A percentile compares a stretch with the other conserved stretches of the same genome.
Conservation (phyloP, 92 coral and sea anemone species). For the Pocillopora grandis region DNA sequence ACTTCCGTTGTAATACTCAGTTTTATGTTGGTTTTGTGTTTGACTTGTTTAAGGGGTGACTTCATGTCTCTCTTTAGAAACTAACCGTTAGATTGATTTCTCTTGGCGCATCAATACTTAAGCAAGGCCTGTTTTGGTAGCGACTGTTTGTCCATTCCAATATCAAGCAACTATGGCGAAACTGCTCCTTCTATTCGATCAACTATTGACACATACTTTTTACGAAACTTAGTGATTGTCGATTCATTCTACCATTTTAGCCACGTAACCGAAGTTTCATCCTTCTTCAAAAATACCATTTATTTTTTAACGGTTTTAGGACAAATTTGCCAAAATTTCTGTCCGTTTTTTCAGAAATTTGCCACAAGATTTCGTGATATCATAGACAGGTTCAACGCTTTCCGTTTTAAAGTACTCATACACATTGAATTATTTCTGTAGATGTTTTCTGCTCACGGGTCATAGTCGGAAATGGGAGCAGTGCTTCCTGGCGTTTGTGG, state of each 20-base stretch:
- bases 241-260: too few species aligned
- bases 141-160: too few species aligned
- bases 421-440: not conserved
- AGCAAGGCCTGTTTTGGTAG: too few species aligned
- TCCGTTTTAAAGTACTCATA: not conserved
- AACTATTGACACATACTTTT: too few species aligned
- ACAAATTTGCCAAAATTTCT: not conserved
- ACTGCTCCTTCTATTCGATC: not conserved
- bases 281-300: not conserved
- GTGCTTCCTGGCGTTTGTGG: not conserved
- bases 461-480: not conserved
- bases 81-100: not conserved
- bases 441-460: not conserved
- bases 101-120: too few species aligned
- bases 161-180: not conserved
- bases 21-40: slow-evolving; percentile 12
- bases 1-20: not conserved
- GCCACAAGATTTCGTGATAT: not conserved
- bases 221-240: too few species aligned
- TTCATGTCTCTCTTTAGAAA: not conserved
- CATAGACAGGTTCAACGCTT: not conserved
- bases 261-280: not conserved
- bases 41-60: not conserved
- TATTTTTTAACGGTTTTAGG: not conserved
- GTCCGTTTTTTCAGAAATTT: not conserved